Evolutionary conservation across 2,888 invertebrate species (phyloP).

Genomic region (Helleia helle): DNA sequence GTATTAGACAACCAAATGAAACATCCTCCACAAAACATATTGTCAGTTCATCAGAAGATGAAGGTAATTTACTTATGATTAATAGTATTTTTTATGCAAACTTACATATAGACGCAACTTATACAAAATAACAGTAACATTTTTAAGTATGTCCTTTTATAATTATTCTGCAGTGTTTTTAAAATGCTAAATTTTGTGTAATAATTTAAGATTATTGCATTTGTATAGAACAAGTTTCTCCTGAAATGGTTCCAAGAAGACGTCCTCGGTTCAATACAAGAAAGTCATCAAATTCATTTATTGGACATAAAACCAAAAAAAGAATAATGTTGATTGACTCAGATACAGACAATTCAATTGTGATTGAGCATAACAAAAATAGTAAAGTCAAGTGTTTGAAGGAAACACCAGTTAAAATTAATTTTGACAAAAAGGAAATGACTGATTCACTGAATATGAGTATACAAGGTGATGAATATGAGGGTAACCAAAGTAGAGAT

Average conservation of each 20-base stretch:
- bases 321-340: slow-evolving; percentile 50
- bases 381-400: slow-evolving; percentile 46
- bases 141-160: too few relatives aligned
- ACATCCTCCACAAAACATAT: slow-evolving; percentile 33
- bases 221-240: slow-evolving; percentile 33
- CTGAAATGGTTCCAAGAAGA: slow-evolving; percentile 47
- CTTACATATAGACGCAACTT: too few relatives aligned
- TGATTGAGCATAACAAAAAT: slow-evolving; percentile 44
- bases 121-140: too few relatives aligned
- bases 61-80: slow-evolving; percentile 25
- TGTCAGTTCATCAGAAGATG: slow-evolving; percentile 43
- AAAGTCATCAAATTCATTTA: slow-evolving; percentile 33
- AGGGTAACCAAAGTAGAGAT: neutral
- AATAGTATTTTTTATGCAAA: too few relatives aligned
- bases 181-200: too few relatives aligned
- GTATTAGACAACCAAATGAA: slow-evolving; percentile 30
- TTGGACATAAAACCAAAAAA: slow-evolving; percentile 42
- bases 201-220: neutral
- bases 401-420: slow-evolving; percentile 49
- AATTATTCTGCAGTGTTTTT: too few relatives aligned
- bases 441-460: slow-evolving; percentile 20
- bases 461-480: slow-evolving; percentile 12
- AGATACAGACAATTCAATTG: slow-evolving; percentile 56
- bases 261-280: slow-evolving; percentile 28
- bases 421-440: slow-evolving; percentile 10